Conservation (phyloP, 1,140 invertebrate genomes). For the Bombyx mandarina region DNA sequence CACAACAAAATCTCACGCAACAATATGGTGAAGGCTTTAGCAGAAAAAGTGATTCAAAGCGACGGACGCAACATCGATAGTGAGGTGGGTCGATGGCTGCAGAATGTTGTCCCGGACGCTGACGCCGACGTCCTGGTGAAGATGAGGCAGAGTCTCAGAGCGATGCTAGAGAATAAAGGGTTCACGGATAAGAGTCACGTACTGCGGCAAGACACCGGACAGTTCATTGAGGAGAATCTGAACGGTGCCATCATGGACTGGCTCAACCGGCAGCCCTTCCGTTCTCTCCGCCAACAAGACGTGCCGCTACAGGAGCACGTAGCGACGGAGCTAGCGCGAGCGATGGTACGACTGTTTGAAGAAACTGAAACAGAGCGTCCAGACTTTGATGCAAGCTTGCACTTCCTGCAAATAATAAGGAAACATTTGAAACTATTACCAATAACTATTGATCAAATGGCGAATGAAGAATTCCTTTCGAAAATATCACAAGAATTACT, state of each 20-base stretch:
- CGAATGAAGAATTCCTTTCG: background rate
- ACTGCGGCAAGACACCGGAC: conserved; percentile 2
- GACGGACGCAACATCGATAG: background rate
- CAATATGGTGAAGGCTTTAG: conserved; percentile 5
- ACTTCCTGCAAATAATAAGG: conserved; percentile 5
- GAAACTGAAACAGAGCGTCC: background rate
- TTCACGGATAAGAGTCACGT: background rate
- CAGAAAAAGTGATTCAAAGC: conserved; percentile 1
- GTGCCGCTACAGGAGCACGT: conserved; percentile 1
- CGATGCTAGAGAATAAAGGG: background rate
- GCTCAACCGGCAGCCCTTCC: conserved; percentile 5
- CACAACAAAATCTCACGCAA: background rate
- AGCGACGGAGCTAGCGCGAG: conserved; percentile 4
- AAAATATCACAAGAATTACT: conserved; percentile 3
- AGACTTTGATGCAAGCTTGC: background rate
- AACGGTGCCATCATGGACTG: conserved; percentile 4
- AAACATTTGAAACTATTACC: conserved; percentile 9
- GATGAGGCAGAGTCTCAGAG: background rate
- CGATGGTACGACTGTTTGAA: conserved; percentile 1
- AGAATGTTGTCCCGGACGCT: background rate
- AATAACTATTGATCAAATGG: background rate
- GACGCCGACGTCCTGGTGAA: background rate
- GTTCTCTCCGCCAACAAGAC: background rate
- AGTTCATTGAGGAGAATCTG: conserved; percentile 9
- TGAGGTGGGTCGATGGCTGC: background rate